phyloP scores from a whole-genome alignment of 2,797 vertebrate species.

The Novumbra hubbsi region DNA sequence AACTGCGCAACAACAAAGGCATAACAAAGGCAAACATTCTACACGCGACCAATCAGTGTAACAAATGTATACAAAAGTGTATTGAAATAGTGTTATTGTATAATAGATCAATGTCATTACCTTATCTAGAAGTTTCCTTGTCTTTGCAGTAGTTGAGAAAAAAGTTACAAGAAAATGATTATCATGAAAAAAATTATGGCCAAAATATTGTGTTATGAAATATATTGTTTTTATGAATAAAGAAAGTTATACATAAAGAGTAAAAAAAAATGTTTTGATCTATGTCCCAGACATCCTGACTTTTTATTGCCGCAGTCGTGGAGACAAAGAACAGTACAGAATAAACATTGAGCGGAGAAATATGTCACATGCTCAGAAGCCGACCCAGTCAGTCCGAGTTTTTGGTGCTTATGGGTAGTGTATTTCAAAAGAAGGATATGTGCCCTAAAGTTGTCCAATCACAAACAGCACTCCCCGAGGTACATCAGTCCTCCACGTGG shows the following conservation, averaged over 20 bases:
- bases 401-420: constrained; percentile 56
- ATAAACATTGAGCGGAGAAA: constrained; percentile 66
- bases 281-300: constrained; percentile 55
- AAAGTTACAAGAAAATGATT: constrained; percentile 7
- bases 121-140: constrained; percentile 45
- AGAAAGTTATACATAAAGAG: constrained; percentile 26
- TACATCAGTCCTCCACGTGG: constrained; percentile 66
- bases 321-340: constrained; percentile 67
- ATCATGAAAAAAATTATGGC: constrained; percentile 10
- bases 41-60: neutral
- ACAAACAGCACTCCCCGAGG: constrained; percentile 64
- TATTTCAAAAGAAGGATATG: constrained; percentile 16
- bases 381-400: constrained; percentile 37
- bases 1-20: neutral
- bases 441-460: rapidly evolving
- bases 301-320: constrained; percentile 7
- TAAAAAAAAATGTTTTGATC: constrained; percentile 6
- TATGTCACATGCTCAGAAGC: constrained; percentile 49
- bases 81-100: neutral
- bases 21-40: neutral
- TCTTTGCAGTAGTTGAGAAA: constrained; percentile 20
- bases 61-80: neutral
- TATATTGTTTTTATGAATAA: neutral
- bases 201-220: neutral
- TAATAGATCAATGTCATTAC: constrained; percentile 36